phyloP scores from a whole-genome alignment of 2,797 vertebrate genomes.

The Sebastes cheni region DNA sequence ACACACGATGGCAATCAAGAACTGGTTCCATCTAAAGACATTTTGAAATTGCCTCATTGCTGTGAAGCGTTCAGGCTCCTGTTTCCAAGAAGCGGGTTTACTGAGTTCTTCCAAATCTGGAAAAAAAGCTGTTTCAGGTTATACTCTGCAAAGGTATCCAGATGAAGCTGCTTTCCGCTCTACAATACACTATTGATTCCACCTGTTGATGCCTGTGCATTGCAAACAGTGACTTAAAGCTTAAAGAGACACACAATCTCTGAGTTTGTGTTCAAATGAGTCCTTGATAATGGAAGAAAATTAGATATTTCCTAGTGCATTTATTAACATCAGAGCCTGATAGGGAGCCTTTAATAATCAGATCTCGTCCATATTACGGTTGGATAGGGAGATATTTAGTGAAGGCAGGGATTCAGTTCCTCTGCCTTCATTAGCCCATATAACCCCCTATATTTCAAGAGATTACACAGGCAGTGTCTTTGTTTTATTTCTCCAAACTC shows the following conservation, averaged over 20 bases:
- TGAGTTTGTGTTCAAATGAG: not conserved
- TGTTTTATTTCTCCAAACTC: slow-evolving; percentile 10
- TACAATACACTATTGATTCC: not conserved
- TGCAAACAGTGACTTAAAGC: not conserved
- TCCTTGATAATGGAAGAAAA: not conserved
- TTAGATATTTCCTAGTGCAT: not conserved
- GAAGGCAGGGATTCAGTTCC: not conserved
- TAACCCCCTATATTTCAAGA: not conserved
- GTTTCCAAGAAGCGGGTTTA: not conserved
- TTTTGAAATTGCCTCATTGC: not conserved
- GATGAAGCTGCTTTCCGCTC: not conserved
- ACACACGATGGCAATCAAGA: not conserved
- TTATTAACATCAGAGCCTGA: not conserved
- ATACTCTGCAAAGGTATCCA: not conserved
- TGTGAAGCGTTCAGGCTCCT: not conserved
- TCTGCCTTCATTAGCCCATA: not conserved
- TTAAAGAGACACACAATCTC: not conserved
- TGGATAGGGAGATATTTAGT: not conserved
- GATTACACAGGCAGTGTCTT: not conserved
- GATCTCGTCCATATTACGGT: not conserved
- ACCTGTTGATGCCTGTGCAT: not conserved
- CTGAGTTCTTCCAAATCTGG: not conserved
- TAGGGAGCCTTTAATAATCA: not conserved
- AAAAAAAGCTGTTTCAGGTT: not conserved
- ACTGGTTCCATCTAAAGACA: not conserved